Percentiles rank a stretch among this genome's conserved stretches.
These are phyloP conservation scores for Lasioglossum morio DNA, from an alignment of 2,888 invertebrate species.

Conservation along the genomic window DNA sequence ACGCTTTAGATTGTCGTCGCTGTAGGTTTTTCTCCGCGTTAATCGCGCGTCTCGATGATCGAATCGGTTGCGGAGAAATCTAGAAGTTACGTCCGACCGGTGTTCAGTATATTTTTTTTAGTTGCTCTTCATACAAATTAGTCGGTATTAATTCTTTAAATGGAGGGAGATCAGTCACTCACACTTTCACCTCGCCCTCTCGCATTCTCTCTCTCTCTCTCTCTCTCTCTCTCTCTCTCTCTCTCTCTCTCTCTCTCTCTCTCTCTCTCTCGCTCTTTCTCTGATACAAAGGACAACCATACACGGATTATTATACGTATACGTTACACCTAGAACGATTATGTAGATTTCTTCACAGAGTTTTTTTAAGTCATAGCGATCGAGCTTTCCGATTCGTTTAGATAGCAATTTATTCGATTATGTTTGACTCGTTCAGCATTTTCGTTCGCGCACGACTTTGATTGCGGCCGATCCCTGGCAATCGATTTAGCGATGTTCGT, in stretches of 20 bases:
- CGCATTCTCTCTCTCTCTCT: not conserved
- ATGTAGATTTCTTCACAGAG: slow-evolving; percentile 14
- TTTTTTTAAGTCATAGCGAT: slow-evolving; percentile 15
- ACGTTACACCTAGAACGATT: slow-evolving; percentile 10
- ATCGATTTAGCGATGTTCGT: not conserved
- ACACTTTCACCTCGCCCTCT: not conserved
- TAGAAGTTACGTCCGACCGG: not conserved
- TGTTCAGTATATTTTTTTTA: not conserved
- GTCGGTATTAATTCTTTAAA: not conserved
- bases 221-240: no score
- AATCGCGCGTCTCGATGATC: slow-evolving; percentile 20
- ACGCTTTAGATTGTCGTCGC: slow-evolving; percentile 60
- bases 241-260: not conserved
- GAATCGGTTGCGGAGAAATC: not conserved
- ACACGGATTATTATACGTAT: slow-evolving; percentile 13
- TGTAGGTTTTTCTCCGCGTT: slow-evolving; percentile 18
- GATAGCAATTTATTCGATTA: slow-evolving; percentile 9
- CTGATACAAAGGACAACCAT: not conserved
- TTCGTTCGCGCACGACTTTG: not conserved
- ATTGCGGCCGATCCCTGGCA: not conserved
- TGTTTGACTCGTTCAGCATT: slow-evolving; percentile 5
- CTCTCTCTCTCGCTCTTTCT: no score
- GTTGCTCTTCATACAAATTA: not conserved
- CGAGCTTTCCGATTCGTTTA: slow-evolving; percentile 10
- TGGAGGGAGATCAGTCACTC: slow-evolving; percentile 4